phyloP scores from a whole-genome alignment of 2,113 vertebrate species.

The Dunckerocampus dactyliophorus region DNA sequence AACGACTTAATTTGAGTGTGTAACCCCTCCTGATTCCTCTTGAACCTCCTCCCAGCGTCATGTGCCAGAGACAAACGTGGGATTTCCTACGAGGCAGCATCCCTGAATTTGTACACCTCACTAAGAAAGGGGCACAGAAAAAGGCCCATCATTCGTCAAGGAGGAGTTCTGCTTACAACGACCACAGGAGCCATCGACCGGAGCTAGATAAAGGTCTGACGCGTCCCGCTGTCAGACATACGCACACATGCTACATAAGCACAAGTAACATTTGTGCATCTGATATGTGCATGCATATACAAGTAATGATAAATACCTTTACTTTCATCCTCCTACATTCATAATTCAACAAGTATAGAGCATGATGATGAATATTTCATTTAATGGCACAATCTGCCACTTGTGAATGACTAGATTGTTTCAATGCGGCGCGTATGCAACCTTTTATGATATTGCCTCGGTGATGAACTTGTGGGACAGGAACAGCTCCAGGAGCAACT shows the following conservation, averaged over 20 bases:
- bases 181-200: conserved; percentile 42
- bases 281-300: neutral
- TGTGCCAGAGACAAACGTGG: conserved; percentile 75
- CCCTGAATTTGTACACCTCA: conserved; percentile 75
- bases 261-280: neutral
- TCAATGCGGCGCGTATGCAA: neutral
- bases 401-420: conserved; percentile 32
- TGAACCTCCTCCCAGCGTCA: conserved; percentile 60
- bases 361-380: conserved; percentile 60
- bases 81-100: conserved; percentile 75
- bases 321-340: conserved; percentile 37
- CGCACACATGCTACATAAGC: neutral
- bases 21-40: neutral
- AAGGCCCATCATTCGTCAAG: conserved; percentile 45
- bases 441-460: neutral
- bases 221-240: neutral
- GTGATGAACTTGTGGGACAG: conserved; percentile 3
- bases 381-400: conserved; percentile 21
- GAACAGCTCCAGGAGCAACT: neutral
- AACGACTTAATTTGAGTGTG: neutral
- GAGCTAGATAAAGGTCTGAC: conserved; percentile 69
- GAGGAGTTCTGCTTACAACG: conserved; percentile 45
- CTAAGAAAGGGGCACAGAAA: conserved; percentile 48
- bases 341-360: conserved; percentile 52
- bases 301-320: conserved; percentile 19